Evolutionary conservation across 2,797 vertebrate genomes (phyloP).

Genomic region (Acanthurus tractus): DNA sequence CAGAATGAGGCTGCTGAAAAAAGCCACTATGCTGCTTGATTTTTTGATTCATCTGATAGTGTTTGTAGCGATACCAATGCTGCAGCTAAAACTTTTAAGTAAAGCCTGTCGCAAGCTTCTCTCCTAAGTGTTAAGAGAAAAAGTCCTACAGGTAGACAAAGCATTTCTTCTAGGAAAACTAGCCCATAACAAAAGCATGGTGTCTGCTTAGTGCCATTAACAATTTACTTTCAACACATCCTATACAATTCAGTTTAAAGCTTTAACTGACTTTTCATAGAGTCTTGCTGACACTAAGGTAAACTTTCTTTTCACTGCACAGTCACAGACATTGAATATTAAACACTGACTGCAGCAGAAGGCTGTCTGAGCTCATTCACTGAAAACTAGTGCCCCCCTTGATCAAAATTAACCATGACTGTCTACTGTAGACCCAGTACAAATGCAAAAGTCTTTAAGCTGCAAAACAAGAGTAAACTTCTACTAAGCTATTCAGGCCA

Average conservation of each 20-base stretch:
- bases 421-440: not conserved
- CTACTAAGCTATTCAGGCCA: not conserved
- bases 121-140: not conserved
- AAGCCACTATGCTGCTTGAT: slow-evolving; percentile 1
- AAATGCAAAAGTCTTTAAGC: not conserved
- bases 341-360: not conserved
- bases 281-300: not conserved
- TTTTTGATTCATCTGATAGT: slow-evolving; percentile 4
- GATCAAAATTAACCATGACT: not conserved
- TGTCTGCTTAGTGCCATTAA: slow-evolving; percentile 1
- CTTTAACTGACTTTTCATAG: not conserved
- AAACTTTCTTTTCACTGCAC: not conserved
- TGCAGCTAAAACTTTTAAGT: not conserved
- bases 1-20: slow-evolving; percentile 1
- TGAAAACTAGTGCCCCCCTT: slow-evolving; percentile 2
- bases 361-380: not conserved
- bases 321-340: not conserved
- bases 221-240: not conserved
- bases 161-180: slow-evolving; percentile 20
- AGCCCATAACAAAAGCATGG: not conserved
- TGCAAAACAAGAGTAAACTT: not conserved
- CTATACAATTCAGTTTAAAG: not conserved
- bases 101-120: slow-evolving; percentile 5
- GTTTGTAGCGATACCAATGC: not conserved
- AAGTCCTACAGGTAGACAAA: not conserved